phyloP scores from a whole-genome alignment of 2,888 invertebrate genomes.

The Erpobdella octoculata region DNA sequence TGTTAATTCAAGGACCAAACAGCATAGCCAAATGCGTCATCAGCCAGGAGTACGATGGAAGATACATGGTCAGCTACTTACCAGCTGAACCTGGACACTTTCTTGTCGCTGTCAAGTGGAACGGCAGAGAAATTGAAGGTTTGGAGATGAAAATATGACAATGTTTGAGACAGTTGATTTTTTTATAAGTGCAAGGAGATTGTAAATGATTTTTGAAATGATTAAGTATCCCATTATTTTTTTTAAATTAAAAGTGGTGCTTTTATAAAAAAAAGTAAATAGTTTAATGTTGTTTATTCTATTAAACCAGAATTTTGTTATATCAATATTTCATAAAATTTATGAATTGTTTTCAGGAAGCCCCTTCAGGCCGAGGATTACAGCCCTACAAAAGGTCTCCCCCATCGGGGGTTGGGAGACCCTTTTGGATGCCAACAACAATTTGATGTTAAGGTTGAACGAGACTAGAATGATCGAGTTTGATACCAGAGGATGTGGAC shows the following conservation, averaged over 20 bases:
- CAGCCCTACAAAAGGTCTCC: conserved; percentile 65
- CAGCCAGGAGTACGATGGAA: conserved; percentile 56
- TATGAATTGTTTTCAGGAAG: conserved; percentile 59
- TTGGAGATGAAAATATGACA: no score
- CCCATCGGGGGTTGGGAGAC: conserved; percentile 82
- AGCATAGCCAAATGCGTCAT: conserved; percentile 58
- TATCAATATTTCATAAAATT: not conserved
- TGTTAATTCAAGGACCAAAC: conserved; percentile 62
- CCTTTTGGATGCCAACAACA: conserved; percentile 62
- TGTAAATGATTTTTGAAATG: not conserved
- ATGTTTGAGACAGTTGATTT: no score
- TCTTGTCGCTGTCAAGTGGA: conserved; percentile 72
- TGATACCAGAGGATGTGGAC: conserved; percentile 80
- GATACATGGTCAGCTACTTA: conserved; percentile 80
- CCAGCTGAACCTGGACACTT: conserved; percentile 85
- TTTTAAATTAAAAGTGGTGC: not conserved
- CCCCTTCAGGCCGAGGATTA: conserved; percentile 72
- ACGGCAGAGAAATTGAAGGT: conserved; percentile 56
- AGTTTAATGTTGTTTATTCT: not conserved
- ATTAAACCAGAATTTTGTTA: not conserved
- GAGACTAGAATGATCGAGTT: conserved; percentile 63
- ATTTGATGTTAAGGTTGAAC: conserved; percentile 54
- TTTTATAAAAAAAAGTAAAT: not conserved
- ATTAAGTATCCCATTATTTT: not conserved
- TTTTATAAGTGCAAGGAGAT: not conserved